phyloP scores from a whole-genome alignment of 1,140 invertebrate species.

The Ceratitis capitata region DNA sequence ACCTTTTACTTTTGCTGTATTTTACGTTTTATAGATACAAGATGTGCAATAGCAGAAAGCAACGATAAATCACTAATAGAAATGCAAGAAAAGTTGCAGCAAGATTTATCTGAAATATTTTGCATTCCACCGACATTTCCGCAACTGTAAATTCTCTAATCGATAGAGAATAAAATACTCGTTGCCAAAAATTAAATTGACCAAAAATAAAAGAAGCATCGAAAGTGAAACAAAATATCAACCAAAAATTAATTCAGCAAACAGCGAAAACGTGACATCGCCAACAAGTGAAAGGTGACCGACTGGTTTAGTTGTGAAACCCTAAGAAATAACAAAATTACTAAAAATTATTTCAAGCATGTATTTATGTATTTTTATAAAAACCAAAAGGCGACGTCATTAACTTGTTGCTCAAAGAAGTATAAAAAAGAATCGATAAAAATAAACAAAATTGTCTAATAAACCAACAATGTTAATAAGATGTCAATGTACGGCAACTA shows the following conservation, averaged over 20 bases:
- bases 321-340: not conserved
- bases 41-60: not conserved
- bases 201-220: not conserved
- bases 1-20: too few relatives aligned
- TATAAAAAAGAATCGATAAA: not conserved
- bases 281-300: not conserved
- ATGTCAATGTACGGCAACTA: constrained; percentile 16
- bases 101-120: not conserved
- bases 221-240: not conserved
- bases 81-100: not conserved
- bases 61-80: not conserved
- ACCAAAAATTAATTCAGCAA: not conserved
- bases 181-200: not conserved
- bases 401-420: not conserved
- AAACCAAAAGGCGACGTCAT: not conserved
- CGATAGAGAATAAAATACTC: not conserved
- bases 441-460: not conserved
- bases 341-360: not conserved
- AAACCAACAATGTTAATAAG: not conserved
- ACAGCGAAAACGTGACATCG: not conserved
- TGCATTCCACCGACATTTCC: not conserved
- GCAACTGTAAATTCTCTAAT: not conserved
- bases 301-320: not conserved
- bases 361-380: too few relatives aligned
- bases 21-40: not conserved